Conservation (phyloP, 1,140 invertebrate genomes). For the Drosophila funebris region DNA sequence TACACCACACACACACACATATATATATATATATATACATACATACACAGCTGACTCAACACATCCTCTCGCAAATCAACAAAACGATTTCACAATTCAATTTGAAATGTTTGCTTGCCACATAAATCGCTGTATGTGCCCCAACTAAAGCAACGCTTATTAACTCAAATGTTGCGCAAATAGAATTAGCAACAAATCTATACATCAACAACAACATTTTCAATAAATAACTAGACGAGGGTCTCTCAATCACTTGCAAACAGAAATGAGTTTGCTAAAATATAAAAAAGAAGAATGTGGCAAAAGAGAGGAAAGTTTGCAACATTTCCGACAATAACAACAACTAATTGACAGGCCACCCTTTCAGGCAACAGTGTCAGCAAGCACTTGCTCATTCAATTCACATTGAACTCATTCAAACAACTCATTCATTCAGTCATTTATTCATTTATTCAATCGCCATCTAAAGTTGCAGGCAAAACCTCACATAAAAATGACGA, state of each 20-base stretch:
- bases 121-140: conserved; percentile 40
- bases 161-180: too few relatives aligned
- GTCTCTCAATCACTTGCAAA: conserved; percentile 50
- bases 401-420: not conserved
- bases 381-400: not conserved
- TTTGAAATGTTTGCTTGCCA: conserved; percentile 23
- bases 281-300: not conserved
- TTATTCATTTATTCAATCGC: conserved; percentile 2
- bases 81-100: conserved; percentile 36
- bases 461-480: conserved; percentile 1
- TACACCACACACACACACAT: not conserved
- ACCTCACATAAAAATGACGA: conserved; percentile 48
- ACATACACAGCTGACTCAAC: conserved; percentile 42
- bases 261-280: conserved; percentile 38
- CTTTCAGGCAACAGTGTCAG: not conserved
- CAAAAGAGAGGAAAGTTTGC: not conserved
- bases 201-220: conserved; percentile 5
- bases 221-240: conserved; percentile 49
- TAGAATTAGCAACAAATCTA: not conserved
- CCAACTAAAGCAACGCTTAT: conserved; percentile 18
- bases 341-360: conserved; percentile 41
- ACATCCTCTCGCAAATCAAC: conserved; percentile 3
- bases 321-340: conserved; percentile 25
- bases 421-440: conserved; percentile 11
- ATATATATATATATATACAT: too few relatives aligned